These are phyloP conservation scores for Trididemnum miniatum DNA, from an alignment of 23 tunicate species.

Conservation along the genomic window DNA sequence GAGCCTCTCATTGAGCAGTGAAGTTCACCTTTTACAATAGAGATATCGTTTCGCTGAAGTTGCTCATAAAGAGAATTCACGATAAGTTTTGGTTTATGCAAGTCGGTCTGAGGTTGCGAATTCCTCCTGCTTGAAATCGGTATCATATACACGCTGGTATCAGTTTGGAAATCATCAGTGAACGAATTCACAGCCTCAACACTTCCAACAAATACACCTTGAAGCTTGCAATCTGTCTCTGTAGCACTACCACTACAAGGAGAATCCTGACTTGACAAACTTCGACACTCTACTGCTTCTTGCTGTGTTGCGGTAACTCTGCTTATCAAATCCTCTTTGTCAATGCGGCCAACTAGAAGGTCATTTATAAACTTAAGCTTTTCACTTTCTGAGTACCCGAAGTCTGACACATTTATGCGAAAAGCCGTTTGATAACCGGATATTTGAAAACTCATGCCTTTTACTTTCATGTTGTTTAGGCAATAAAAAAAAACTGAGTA, in stretches of 20 bases:
- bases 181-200: not conserved
- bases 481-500: no score
- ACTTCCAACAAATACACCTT: constrained; percentile 43
- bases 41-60: not conserved
- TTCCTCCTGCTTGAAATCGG: not conserved
- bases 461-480: not conserved
- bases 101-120: not conserved
- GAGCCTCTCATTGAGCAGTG: constrained; percentile 22
- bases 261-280: not conserved
- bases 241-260: not conserved
- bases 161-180: not conserved
- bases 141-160: constrained; percentile 11
- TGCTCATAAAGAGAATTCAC: constrained; percentile 6
- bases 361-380: constrained; percentile 45
- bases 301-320: not conserved
- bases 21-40: constrained; percentile 6
- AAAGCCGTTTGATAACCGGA: constrained; percentile 20
- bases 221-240: constrained; percentile 12
- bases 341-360: constrained; percentile 38
- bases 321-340: constrained; percentile 9
- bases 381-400: constrained; percentile 28
- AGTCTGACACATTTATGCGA: constrained; percentile 37
- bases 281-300: not conserved
- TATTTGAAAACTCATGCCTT: not conserved
- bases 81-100: not conserved